These are phyloP conservation scores for Podarcis cretensis DNA, from an alignment of 2,113 vertebrate species.

Conservation along the genomic window DNA sequence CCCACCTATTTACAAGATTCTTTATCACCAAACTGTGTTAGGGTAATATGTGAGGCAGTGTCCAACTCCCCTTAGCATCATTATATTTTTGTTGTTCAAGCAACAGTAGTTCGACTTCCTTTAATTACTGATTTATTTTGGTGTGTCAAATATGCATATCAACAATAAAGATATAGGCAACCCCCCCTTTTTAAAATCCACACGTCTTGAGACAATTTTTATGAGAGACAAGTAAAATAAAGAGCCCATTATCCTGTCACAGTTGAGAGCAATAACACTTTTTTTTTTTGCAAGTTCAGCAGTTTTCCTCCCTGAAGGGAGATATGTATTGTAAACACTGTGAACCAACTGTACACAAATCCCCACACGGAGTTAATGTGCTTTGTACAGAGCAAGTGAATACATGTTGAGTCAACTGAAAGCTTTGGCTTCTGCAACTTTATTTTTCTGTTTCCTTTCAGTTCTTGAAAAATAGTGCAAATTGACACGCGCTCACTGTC, in stretches of 20 bases:
- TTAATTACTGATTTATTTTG: not conserved
- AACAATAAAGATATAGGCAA: not conserved
- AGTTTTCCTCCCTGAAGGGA: constrained; percentile 2
- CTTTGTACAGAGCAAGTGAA: not conserved
- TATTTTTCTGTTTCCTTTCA: not conserved
- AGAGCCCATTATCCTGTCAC: not conserved
- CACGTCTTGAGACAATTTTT: not conserved
- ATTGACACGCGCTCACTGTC: not conserved
- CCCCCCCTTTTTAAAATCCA: not conserved
- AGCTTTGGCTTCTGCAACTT: not conserved
- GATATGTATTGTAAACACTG: not conserved
- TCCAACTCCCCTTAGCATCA: not conserved
- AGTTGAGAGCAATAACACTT: not conserved
- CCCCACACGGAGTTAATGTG: not conserved
- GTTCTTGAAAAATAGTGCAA: not conserved
- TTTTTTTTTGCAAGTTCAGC: constrained; percentile 18
- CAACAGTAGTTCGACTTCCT: not conserved
- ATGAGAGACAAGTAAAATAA: not conserved
- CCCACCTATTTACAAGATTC: not conserved
- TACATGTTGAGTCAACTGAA: not conserved
- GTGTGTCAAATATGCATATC: not conserved
- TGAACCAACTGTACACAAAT: not conserved
- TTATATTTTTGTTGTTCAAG: not conserved
- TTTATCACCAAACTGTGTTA: not conserved
- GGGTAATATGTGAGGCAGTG: not conserved